Evolutionary conservation across 2,888 invertebrate species (phyloP).

Genomic region (Merodon equestris): DNA sequence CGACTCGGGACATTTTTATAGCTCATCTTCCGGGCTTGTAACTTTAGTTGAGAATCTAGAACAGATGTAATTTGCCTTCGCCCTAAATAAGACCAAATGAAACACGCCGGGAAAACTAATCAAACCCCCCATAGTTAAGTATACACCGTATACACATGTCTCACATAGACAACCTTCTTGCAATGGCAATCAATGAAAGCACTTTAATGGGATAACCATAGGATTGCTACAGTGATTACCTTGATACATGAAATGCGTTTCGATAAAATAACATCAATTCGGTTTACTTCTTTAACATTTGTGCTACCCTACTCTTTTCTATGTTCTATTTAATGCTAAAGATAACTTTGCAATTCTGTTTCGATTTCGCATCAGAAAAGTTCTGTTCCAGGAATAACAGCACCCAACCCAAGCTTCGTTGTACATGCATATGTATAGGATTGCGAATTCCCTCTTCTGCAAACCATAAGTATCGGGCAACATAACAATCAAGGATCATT

Average conservation of each 20-base stretch:
- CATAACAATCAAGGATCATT: conserved; percentile 67
- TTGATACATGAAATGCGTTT: conserved; percentile 58
- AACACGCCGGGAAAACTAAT: conserved; percentile 61
- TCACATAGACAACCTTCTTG: conserved; percentile 35
- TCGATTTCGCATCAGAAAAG: conserved; percentile 65
- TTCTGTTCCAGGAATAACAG: conserved; percentile 58
- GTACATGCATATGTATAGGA: background rate
- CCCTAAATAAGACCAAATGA: conserved; percentile 19
- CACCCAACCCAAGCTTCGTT: conserved; percentile 12
- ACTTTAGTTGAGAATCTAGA: conserved; percentile 17
- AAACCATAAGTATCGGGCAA: conserved; percentile 50
- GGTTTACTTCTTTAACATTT: conserved; percentile 44
- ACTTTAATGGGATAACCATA: conserved; percentile 60
- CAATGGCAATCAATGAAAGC: conserved; percentile 65
- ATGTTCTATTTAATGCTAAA: conserved; percentile 1
- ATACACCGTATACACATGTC: too few relatives aligned
- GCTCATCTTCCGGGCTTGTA: conserved; percentile 53
- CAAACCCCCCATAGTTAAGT: conserved; percentile 25
- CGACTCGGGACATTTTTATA: conserved; percentile 61
- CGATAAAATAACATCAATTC: conserved; percentile 49
- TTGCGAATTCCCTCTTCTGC: conserved; percentile 5
- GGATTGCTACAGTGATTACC: conserved; percentile 63
- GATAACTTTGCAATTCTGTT: conserved; percentile 66
- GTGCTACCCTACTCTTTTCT: background rate
- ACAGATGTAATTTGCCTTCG: conserved; percentile 41